phyloP scores from a whole-genome alignment of 2,797 vertebrate genomes.

The Bovichtus variegatus region DNA sequence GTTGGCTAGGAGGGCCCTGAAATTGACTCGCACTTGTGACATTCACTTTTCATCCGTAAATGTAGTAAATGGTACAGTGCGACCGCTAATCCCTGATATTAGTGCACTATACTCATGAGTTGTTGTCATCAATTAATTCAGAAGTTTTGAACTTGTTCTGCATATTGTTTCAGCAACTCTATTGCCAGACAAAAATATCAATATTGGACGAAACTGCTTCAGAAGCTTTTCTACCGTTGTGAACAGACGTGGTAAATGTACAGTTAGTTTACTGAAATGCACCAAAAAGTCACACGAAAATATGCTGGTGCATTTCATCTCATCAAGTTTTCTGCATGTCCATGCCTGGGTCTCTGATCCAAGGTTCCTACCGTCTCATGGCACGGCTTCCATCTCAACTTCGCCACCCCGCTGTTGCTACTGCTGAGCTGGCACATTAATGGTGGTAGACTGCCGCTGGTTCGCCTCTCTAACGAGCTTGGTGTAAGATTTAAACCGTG shows the following conservation, averaged over 20 bases:
- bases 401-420: slow-evolving; percentile 39
- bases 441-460: slow-evolving; percentile 45
- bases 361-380: slow-evolving; percentile 31
- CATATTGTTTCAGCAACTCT: not conserved
- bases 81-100: no score
- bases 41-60: not conserved
- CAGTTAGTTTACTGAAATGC: not conserved
- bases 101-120: no score
- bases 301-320: not conserved
- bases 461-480: slow-evolving; percentile 67
- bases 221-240: not conserved
- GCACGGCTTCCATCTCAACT: slow-evolving; percentile 53
- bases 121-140: not conserved
- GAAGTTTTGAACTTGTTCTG: not conserved
- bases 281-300: not conserved
- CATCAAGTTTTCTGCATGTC: not conserved
- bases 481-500: slow-evolving; percentile 60
- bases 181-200: not conserved
- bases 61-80: not conserved
- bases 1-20: not conserved
- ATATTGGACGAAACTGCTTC: not conserved
- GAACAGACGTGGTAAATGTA: no score
- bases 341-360: slow-evolving; percentile 35
- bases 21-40: not conserved
- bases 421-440: slow-evolving; percentile 68